Base-by-base conservation (phyloP, 2,888 invertebrate genomes). In the Mycogona germanica region DNA sequence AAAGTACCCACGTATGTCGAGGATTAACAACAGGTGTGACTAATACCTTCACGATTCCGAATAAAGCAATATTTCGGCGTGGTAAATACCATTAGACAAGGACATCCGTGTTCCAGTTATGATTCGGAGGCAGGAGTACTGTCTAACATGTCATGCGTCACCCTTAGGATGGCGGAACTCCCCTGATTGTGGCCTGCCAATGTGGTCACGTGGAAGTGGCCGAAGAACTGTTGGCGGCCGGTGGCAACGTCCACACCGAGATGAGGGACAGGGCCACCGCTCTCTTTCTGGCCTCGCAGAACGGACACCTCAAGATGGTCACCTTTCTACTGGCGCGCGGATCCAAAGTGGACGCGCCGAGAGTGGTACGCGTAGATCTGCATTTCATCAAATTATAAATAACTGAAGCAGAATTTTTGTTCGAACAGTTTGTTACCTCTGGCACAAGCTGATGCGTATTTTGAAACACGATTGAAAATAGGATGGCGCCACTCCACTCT, bases 271-370 rank as follows among this genome's bases (percentile, higher is more conserved):
- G 84, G 58, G 87, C 88, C 66, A 70, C 26, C 67, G 87, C 92
- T 0, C 76, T 93, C 57, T 93, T 93, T 73, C 87, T 95, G 59
- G 87, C 93, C 3, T 82, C 91, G 1, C 95, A 95, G 75, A 92
- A 93, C 73, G 93, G 93, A 0, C 92, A 95, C 73, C 77, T 81
- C 61, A 82, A 83, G 17, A 83, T 86, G 60, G 76, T 87, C 58
- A 76, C 78, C 52, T 76, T 81, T 62, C 75, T 95, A 51, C 66
- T 92, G 58, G 72, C 76, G 5, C 78, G 78, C 48, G 87, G 87
- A 32, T 88, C 88, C 0, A 72, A 76, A 53, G 76, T 80, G 41
- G 86, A 89, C 68, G 73, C 77, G 64, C 51, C 45, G 37, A 54
- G 57, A 51, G 38, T 17, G 17, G 58, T 57, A 17, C 19, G 19